Evolutionary conservation across 2,888 invertebrate species (phyloP).

Genomic region (Nomada ruficornis): DNA sequence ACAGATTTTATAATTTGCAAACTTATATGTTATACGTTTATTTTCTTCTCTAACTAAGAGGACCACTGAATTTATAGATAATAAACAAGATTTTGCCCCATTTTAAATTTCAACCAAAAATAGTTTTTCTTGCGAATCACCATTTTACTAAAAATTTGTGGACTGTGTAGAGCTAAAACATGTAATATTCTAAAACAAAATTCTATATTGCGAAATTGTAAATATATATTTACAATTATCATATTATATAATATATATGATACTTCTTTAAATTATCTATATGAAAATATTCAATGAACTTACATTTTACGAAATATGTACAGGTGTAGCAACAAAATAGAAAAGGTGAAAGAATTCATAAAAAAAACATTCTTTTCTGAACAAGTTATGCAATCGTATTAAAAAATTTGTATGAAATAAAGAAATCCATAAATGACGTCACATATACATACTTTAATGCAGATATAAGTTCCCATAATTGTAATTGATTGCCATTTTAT

Average conservation of each 20-base stretch:
- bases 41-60: neutral
- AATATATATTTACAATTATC: constrained; percentile 19
- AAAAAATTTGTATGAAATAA: constrained; percentile 24
- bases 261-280: constrained; percentile 24
- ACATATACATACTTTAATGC: constrained; percentile 3
- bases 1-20: constrained; percentile 22
- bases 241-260: too few species aligned
- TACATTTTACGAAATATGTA: constrained; percentile 34
- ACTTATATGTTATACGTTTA: constrained; percentile 1
- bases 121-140: constrained; percentile 9
- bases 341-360: neutral
- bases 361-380: constrained; percentile 12
- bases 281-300: constrained; percentile 14
- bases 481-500: constrained; percentile 29
- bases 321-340: constrained; percentile 6
- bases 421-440: constrained; percentile 20
- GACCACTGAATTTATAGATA: constrained; percentile 7
- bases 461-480: constrained; percentile 15
- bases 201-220: constrained; percentile 33
- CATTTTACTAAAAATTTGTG: constrained; percentile 34
- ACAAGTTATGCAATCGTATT: constrained; percentile 17
- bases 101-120: constrained; percentile 28
- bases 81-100: constrained; percentile 20
- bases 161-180: constrained; percentile 42
- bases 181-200: constrained; percentile 24